Percentiles rank a stretch among this genome's conserved stretches.
Evolutionary conservation across 2,888 invertebrate genomes (phyloP).

Genomic region (Pharmacophagus antenor): DNA sequence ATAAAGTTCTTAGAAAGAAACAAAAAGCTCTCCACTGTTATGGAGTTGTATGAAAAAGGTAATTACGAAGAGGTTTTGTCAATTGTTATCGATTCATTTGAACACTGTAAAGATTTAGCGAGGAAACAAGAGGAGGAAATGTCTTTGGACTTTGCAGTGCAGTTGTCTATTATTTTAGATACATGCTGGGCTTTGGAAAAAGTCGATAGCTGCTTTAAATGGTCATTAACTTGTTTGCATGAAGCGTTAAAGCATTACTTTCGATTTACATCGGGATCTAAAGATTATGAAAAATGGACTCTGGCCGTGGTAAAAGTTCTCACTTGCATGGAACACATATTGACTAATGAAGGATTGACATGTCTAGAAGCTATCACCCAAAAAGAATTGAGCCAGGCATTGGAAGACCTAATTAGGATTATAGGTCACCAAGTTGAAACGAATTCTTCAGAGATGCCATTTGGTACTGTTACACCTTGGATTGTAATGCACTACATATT

Average conservation of each 20-base stretch:
- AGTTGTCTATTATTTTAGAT: constrained; percentile 83
- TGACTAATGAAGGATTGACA: constrained; percentile 65
- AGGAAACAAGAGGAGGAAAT: constrained; percentile 69
- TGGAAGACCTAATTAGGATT: constrained; percentile 87
- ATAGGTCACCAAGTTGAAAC: constrained; percentile 91
- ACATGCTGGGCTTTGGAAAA: constrained; percentile 83
- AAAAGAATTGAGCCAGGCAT: constrained; percentile 83
- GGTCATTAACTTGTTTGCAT: constrained; percentile 88
- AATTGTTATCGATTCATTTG: constrained; percentile 85
- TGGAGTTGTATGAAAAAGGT: constrained; percentile 83
- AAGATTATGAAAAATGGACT: constrained; percentile 73
- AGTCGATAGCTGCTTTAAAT: constrained; percentile 84
- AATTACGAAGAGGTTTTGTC: constrained; percentile 84
- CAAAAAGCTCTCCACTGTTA: constrained; percentile 82
- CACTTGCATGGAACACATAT: constrained; percentile 69
- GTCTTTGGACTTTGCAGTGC: constrained; percentile 79
- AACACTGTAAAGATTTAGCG: constrained; percentile 71
- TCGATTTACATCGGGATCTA: constrained; percentile 62
- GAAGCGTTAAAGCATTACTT: constrained; percentile 86
- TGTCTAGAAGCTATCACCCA: constrained; percentile 79
- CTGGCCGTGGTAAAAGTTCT: constrained; percentile 69
- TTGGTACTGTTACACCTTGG: constrained; percentile 90
- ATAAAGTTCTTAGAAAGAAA: constrained; percentile 73
- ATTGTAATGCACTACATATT: constrained; percentile 90
- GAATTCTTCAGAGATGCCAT: constrained; percentile 82